Evolutionary conservation across 2,113 vertebrate genomes (phyloP), one percentile per base, ranked within the genome.

Genomic region (Hippocampus guttulatus): DNA sequence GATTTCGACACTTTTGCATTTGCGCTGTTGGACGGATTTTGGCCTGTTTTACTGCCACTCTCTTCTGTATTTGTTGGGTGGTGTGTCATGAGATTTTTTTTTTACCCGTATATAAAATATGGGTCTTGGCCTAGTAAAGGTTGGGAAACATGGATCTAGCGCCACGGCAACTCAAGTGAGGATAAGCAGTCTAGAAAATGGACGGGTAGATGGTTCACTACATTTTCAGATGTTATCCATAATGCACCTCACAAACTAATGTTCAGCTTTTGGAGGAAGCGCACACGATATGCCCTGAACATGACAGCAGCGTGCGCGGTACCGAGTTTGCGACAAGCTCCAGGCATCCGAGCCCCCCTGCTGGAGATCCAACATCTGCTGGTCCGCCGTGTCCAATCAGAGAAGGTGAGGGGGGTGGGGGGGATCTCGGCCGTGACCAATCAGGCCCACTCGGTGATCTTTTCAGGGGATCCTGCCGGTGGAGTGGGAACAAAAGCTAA

Each of bases 291-390:
- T 5, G 15, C 14, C 12, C 5, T 60, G 30, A 25, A 16, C 57
- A 16, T 60, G 58, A 61, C 58, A 33, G 25, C 15, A 15, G 6
- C 58, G 58, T 25, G 55, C 25, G 23, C 23, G 23, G 55, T 25
- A 10, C 9, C 10, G 23, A 57, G 21, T 61, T 27, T 8, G 88
- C 18, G 67, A 80, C 72, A 78, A 81, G 78, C 82, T 87, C 86
- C 85, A 89, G 71, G 84, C 81, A 55, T 84, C 83, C 79, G 67
- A 85, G 81, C 89, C 91, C 61, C 91, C 92, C 91, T 85, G 89
- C 92, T 87, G 91, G 80, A 89, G 82, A 81, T 77, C 78, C 86
- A 91, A 92, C 90, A 92, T 92, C 91, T 92, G 92, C 90, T 86
- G 18, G 79, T 68, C 77, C 73, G 63, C 70, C 71, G 15, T 30